Evolutionary conservation across 1,140 invertebrate species (phyloP).

Genomic region (Temnothorax curvispinosus): DNA sequence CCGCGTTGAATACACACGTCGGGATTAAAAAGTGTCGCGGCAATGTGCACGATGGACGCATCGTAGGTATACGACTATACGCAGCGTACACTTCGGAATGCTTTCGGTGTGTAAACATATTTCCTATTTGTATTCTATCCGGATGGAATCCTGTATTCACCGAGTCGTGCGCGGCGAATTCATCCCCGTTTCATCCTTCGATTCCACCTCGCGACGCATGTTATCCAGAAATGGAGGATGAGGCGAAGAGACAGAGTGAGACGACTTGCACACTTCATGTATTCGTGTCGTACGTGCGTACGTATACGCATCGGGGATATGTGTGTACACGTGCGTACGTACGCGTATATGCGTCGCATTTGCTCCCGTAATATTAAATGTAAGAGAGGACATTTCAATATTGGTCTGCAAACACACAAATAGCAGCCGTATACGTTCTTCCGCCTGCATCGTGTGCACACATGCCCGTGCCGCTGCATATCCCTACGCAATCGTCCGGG

Average conservation of each 20-base stretch:
- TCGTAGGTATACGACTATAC: neutral
- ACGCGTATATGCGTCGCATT: slow-evolving; percentile 67
- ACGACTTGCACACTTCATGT: slow-evolving; percentile 11
- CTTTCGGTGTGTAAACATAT: slow-evolving; percentile 80
- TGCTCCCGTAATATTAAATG: slow-evolving; percentile 79
- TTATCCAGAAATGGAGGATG: neutral
- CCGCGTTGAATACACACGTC: neutral
- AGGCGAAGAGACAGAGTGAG: slow-evolving; percentile 38
- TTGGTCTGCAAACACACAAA: slow-evolving; percentile 75
- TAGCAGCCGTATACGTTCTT: slow-evolving; percentile 53
- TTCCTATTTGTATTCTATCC: slow-evolving; percentile 82
- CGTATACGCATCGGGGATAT: neutral
- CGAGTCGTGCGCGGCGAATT: slow-evolving; percentile 43
- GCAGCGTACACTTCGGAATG: slow-evolving; percentile 47
- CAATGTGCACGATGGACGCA: slow-evolving; percentile 2
- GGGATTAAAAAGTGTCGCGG: slow-evolving; percentile 47
- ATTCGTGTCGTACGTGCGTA: neutral
- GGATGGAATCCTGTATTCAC: slow-evolving; percentile 66
- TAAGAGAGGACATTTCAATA: slow-evolving; percentile 82
- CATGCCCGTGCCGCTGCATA: slow-evolving; percentile 5
- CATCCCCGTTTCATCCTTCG: slow-evolving; percentile 54
- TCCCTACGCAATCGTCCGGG: neutral
- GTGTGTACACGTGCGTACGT: neutral
- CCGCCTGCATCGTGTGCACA: slow-evolving; percentile 11
- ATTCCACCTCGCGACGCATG: slow-evolving; percentile 24